Conservation (phyloP, 2,797 vertebrate genomes). For the Tadarida brasiliensis region DNA sequence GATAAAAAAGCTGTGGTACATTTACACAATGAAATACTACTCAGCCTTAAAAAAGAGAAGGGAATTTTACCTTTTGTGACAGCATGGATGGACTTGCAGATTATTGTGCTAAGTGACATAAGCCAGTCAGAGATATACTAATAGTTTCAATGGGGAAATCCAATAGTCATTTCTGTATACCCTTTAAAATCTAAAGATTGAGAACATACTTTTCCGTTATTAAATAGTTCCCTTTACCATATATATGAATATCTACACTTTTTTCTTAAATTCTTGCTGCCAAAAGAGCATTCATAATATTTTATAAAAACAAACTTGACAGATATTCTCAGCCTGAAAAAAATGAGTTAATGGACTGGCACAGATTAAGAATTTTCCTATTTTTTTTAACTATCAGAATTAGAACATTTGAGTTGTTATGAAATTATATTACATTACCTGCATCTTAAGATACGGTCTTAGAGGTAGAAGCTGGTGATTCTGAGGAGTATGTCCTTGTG, state of each 20-base stretch:
- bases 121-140: not conserved
- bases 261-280: not conserved
- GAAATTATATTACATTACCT: constrained; percentile 21
- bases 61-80: not conserved
- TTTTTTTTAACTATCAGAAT: not conserved
- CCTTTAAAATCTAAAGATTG: not conserved
- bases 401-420: not conserved
- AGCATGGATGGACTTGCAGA: not conserved
- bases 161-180: not conserved
- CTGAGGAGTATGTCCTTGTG: not conserved
- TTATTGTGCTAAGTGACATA: not conserved
- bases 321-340: not conserved
- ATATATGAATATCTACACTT: not conserved
- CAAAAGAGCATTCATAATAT: not conserved
- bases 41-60: not conserved
- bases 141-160: not conserved
- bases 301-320: constrained; percentile 24
- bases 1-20: not conserved
- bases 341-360: not conserved
- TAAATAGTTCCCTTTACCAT: not conserved
- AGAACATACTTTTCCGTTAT: not conserved
- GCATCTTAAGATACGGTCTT: constrained; percentile 45
- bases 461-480: not conserved
- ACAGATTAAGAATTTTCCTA: not conserved
- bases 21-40: not conserved